Evolutionary conservation across 2,888 invertebrate genomes (phyloP), one percentile per base, ranked within the genome.

Genomic region (Mesorhabditis spiculigera): DNA sequence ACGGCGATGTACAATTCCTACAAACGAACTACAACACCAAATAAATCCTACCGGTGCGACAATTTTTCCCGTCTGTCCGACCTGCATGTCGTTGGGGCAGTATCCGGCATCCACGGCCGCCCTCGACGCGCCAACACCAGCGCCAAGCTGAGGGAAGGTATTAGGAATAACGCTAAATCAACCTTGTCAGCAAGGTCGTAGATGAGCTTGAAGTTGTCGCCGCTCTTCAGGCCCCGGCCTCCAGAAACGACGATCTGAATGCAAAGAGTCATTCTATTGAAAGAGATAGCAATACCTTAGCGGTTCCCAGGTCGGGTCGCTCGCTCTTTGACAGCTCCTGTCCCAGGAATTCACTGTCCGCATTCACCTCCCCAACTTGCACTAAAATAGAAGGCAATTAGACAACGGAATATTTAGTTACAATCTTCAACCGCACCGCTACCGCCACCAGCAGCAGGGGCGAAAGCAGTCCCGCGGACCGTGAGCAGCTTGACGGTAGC

Each of bases 11-110:
- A 98, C 82, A 98, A 89, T 82, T 98, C 94, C 94, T 94, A 83
- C 5, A 88, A 78, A 66, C 13, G 66, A 43, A 68, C 4, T 8
- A 58, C 58, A 63, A 8, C 28, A n/a, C 5, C 41, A 43, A 61
- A 44, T 10, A 13, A 64, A 44, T 90, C 91, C 90, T 87, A 94
- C 94, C 13, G 97, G 97, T 1, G 97, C 96, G 41, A 98, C 95
- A 87, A 98, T 98, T 89, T 98, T 98, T 84, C 98, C 98, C 6
- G 98, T 98, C 89, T 98, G 98, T 10, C 98, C 98, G 76, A 95
- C 93, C 90, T 98, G 97, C 88, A 98, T 89, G 87, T 98, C 97
- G 87, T 98, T 98, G 65, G 97, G 91, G 8, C 96, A 96, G 88
- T 92, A 98, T 41, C 98, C 98, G 43, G 97, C 97, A 89, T 98